Evolutionary conservation across 2,888 invertebrate genomes (phyloP).

Genomic region (Plemyria rubiginata): DNA sequence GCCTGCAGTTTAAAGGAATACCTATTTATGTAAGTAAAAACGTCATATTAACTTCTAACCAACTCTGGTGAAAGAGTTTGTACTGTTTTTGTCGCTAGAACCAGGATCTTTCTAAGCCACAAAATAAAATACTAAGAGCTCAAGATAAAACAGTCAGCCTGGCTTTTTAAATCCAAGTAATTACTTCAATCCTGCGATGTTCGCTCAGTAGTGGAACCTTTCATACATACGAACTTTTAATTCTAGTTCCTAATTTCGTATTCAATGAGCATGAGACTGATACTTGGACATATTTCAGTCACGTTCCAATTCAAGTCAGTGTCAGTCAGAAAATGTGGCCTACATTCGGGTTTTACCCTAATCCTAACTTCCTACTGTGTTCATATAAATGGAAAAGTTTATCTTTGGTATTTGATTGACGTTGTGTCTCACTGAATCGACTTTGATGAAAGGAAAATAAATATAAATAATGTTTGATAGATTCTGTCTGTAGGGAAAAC

Average conservation of each 20-base stretch:
- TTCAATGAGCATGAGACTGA: not conserved
- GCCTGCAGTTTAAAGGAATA: too few species aligned
- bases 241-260: not conserved
- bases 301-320: constrained; percentile 22
- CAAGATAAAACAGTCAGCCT: too few species aligned
- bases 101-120: too few species aligned
- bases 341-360: constrained; percentile 16
- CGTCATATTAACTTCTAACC: too few species aligned
- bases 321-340: constrained; percentile 20
- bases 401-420: not conserved
- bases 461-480: not conserved
- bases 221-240: not conserved
- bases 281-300: constrained; percentile 25
- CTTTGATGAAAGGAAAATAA: constrained; percentile 1
- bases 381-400: constrained; percentile 5
- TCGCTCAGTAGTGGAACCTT: not conserved
- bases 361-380: constrained; percentile 1
- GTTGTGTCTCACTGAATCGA: not conserved
- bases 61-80: too few species aligned
- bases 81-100: too few species aligned
- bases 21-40: too few species aligned
- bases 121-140: too few species aligned
- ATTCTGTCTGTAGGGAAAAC: not conserved
- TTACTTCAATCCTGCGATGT: not conserved
- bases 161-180: too few species aligned